Base-by-base conservation (phyloP, 2,113 vertebrate species). In the Centropus bengalensis region DNA sequence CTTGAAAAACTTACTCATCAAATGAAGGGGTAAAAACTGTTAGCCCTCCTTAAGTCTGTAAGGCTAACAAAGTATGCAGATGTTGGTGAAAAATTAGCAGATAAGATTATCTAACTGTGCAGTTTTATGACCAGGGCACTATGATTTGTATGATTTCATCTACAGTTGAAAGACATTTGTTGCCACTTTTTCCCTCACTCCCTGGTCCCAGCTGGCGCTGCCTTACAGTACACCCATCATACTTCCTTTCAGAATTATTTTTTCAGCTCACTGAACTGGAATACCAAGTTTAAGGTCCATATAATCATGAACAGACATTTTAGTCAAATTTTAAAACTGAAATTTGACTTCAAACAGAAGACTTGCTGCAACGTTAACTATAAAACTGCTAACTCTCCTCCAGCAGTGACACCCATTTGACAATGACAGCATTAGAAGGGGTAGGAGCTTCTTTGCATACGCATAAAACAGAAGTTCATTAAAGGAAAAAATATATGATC, bases 181-280 rank as follows among this genome's bases (percentile, higher is more conserved):
- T 38, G 30, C 40, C 33, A 91, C 8, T 33, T 75, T 79, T 84
- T 52, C 51, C 15, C 42, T 86, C 54, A 47, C 28, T 80, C 22
- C 58, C 83, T 58, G 86, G 77, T 42, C 64, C 54, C 83, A 96
- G 86, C 44, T 96, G 91, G 87, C 87, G 91, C 40, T 73, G 71
- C 47, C 56, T 95, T 52, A 86, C 38, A 94, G 60, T 52, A 52
- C 71, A 83, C 67, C 42, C 82, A 89, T 91, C 81, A 93, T 27
- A 78, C 51, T 89, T 74, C 68, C 78, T 82, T 81, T n/a, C 55
- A 82, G 91, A 80, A 94, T 80, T 38, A 67, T 82, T 67, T 95
- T 90, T 94, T 77, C 89, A 85, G 91, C n/a, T 89, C 87, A 66
- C 59, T 94, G 94, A 94, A 74, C 95, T 88, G 85, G 64, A 95